phyloP scores from a whole-genome alignment of 2,888 invertebrate species.

The Lysandra bellargus region DNA sequence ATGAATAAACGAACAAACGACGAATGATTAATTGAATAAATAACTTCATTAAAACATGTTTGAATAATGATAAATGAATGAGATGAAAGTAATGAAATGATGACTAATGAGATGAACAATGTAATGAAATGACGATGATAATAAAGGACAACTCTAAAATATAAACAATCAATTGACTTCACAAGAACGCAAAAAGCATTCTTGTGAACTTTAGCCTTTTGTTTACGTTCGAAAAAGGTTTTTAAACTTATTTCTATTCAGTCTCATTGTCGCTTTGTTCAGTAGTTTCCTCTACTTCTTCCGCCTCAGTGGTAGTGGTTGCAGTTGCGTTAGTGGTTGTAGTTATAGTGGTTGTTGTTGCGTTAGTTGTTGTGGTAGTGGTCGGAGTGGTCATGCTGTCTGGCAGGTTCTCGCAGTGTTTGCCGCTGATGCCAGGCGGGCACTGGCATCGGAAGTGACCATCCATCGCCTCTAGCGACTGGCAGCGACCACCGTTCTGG shows the following conservation, averaged over 20 bases:
- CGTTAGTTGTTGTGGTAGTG: slow-evolving; percentile 44
- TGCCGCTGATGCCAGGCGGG: slow-evolving; percentile 87
- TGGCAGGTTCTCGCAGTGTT: slow-evolving; percentile 84
- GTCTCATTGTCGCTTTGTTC: slow-evolving; percentile 63
- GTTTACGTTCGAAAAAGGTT: neutral
- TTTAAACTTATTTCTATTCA: slow-evolving; percentile 46
- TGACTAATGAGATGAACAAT: neutral
- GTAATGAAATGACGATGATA: neutral
- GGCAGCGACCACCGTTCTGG: slow-evolving; percentile 90
- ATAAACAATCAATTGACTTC: neutral
- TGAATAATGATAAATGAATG: neutral
- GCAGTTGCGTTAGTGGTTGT: slow-evolving; percentile 38
- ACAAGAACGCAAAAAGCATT: neutral
- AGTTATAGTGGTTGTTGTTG: slow-evolving; percentile 35
- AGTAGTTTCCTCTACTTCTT: slow-evolving; percentile 38
- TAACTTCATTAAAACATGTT: no score
- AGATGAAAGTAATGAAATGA: neutral
- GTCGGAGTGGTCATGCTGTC: slow-evolving; percentile 52
- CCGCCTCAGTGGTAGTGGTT: slow-evolving; percentile 38
- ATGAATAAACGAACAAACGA: neutral
- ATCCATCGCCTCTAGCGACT: slow-evolving; percentile 87
- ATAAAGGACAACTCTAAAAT: neutral
- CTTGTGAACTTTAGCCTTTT: neutral
- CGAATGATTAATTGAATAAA: neutral
- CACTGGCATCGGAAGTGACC: slow-evolving; percentile 89